Evolutionary conservation across 1,140 invertebrate species (phyloP), one percentile per base, ranked within the genome.

Genomic region (Tetraneura akinire): DNA sequence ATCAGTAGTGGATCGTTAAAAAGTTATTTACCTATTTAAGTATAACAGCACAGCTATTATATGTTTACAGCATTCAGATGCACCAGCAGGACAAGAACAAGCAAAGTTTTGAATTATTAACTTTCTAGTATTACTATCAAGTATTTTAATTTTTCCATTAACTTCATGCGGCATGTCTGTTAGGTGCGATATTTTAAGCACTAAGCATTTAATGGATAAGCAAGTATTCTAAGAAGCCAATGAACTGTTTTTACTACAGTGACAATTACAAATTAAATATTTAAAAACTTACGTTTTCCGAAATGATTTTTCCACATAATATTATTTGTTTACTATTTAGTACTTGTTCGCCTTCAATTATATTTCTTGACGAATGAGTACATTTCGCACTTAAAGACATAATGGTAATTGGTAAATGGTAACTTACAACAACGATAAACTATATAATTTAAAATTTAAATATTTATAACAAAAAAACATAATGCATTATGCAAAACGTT

Each of bases 321-420:
- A 64, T 37, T 64, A 64, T 64, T 64, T 64, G 60, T 32, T 64
- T 64, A 64, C 60, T 64, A n/a, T 64, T 64, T 37, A 64, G 18
- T 16, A 64, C 60, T 21, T 21, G 21, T 62, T 62, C 60, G 11
- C 29, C 60, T 62, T 29, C 60, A 10, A 62, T 21, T 62, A 62
- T 21, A 26, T 62, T 62, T 21, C 60, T 62, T n/a, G 60, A 62
- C 13, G n/a, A 23, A 21, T 10, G 1, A 62, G 60, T 62, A 32
- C 60, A 62, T 21, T 62, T 62, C 23, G 21, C 29, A 53, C 51
- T 53, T 53, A 53, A 53, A n/a, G 21, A 9, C 51, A 53, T 53
- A 10, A n/a, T 53, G 14, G 14, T n/a, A 53, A 21, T 53, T n/a
- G n/a, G n/a, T n/a, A n/a, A n/a, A n/a, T n/a, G n/a, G n/a, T n/a